Evolutionary conservation across 2,113 vertebrate genomes (phyloP).

Genomic region (Prunella himalayana): DNA sequence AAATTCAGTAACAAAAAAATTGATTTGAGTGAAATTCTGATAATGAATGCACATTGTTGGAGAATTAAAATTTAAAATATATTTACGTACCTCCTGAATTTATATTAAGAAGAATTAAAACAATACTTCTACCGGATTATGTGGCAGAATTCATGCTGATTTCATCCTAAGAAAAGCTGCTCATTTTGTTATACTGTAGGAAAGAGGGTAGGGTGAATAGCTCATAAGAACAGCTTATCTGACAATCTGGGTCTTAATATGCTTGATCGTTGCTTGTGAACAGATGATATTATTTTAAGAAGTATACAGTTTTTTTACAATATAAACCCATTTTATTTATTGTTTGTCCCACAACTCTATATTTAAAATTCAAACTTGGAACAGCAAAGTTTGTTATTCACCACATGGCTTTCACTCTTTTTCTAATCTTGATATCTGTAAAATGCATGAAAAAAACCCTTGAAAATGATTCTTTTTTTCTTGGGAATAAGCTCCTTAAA

Average conservation of each 20-base stretch:
- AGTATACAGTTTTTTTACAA: neutral
- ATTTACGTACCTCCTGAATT: slow-evolving; percentile 38
- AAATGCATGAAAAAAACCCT: neutral
- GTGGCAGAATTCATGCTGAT: neutral
- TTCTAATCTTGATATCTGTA: neutral
- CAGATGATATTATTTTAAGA: neutral
- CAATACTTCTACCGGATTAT: neutral
- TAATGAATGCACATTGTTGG: slow-evolving; percentile 43
- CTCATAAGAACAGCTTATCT: slow-evolving; percentile 8
- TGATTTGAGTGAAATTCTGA: slow-evolving; percentile 24
- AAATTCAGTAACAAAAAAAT: slow-evolving; percentile 47
- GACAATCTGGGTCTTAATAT: neutral
- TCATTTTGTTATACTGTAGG: neutral
- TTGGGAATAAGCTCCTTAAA: neutral
- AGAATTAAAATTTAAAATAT: slow-evolving; percentile 54
- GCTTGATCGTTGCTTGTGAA: neutral
- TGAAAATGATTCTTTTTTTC: neutral
- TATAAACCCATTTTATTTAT: neutral
- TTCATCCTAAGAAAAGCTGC: neutral
- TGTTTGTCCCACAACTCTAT: neutral
- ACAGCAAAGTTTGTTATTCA: neutral
- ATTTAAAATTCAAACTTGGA: neutral
- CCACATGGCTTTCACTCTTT: neutral
- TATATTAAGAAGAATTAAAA: slow-evolving; percentile 34
- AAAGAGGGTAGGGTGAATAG: neutral